These are phyloP conservation scores for Tetramorium bicarinatum DNA, from an alignment of 2,888 invertebrate species.

Conservation along the genomic window DNA sequence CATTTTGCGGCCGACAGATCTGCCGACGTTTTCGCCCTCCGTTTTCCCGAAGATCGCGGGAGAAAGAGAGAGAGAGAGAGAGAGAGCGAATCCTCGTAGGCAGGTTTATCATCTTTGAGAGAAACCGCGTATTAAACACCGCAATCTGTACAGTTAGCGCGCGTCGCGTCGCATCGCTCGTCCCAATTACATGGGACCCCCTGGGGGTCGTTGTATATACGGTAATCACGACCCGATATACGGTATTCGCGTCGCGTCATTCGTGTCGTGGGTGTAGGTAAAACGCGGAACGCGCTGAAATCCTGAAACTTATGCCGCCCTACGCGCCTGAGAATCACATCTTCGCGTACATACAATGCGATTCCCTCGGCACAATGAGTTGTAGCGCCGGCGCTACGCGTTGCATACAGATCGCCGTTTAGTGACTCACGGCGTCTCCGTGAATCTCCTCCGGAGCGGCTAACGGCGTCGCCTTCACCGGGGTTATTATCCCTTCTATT, in stretches of 20 bases:
- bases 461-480: conserved; percentile 10
- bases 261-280: neutral
- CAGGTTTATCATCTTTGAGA: neutral
- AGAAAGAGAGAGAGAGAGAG: neutral
- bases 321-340: conserved; percentile 46
- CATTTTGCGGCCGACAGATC: conserved; percentile 69
- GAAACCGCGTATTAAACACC: conserved; percentile 26
- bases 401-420: conserved; percentile 68
- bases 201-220: neutral
- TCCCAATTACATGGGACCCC: neutral
- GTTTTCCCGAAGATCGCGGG: neutral
- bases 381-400: conserved; percentile 67
- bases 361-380: conserved; percentile 71
- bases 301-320: conserved; percentile 45
- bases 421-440: conserved; percentile 64
- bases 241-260: conserved; percentile 13
- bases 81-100: neutral
- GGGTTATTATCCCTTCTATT: conserved; percentile 46
- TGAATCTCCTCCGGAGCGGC: conserved; percentile 33
- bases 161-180: conserved; percentile 23
- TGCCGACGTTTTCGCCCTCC: conserved; percentile 31
- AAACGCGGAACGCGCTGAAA: conserved; percentile 21
- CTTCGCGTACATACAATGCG: conserved; percentile 69
- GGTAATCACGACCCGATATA: neutral
- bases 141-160: conserved; percentile 32